These are phyloP conservation scores for Entomyzon cyanotis DNA, from an alignment of 2,113 vertebrate genomes.

Conservation along the genomic window DNA sequence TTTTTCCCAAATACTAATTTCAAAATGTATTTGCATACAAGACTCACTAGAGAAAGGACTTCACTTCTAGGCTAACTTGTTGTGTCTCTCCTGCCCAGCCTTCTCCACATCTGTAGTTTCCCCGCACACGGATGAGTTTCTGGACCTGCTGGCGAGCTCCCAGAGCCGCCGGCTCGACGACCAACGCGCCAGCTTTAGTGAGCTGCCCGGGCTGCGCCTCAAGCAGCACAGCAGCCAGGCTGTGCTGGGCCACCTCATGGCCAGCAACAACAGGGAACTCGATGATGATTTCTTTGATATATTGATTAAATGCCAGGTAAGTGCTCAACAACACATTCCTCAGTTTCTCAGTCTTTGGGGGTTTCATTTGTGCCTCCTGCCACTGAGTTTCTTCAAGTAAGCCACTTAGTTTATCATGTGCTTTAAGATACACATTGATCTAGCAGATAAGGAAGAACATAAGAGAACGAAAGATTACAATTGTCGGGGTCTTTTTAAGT, in stretches of 20 bases:
- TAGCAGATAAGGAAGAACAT: not conserved
- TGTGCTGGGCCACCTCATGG: constrained; percentile 81
- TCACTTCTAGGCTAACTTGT: not conserved
- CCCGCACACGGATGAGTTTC: constrained; percentile 85
- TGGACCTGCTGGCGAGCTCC: constrained; percentile 89
- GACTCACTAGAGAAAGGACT: rapidly evolving
- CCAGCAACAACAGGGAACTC: constrained; percentile 77
- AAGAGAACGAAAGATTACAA: not conserved
- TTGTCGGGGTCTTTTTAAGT: no score
- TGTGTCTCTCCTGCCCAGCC: constrained; percentile 61
- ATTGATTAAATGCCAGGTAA: constrained; percentile 91
- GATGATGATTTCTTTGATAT: constrained; percentile 95
- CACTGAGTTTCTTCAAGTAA: not conserved
- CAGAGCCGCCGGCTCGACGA: constrained; percentile 86
- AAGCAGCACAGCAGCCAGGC: constrained; percentile 72
- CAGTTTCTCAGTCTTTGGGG: no score
- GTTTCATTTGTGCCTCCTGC: not conserved
- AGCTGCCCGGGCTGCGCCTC: constrained; percentile 85
- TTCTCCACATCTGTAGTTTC: constrained; percentile 76
- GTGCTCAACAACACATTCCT: not conserved
- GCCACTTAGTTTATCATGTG: not conserved
- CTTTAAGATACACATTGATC: not conserved
- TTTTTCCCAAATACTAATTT: not conserved
- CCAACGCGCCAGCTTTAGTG: constrained; percentile 80
- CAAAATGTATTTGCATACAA: not conserved